A percentile compares a stretch with the other conserved stretches of the same genome.
Conservation (phyloP, 1,140 invertebrate genomes). For the Bombus impatiens region DNA sequence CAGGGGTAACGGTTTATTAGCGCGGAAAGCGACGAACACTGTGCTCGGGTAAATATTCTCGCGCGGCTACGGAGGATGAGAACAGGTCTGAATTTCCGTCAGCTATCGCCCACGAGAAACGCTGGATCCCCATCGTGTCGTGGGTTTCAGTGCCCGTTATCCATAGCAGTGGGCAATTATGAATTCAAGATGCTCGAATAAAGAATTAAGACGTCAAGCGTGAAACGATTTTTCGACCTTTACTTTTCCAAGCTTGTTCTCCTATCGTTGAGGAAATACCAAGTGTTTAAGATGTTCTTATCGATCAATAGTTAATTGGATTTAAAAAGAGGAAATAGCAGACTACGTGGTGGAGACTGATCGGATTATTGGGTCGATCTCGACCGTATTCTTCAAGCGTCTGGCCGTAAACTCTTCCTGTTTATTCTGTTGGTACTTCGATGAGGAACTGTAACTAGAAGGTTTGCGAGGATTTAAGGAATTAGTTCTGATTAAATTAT, state of each 20-base stretch:
- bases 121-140: conserved; percentile 34
- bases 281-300: not conserved
- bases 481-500: not conserved
- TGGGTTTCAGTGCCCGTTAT: conserved; percentile 14
- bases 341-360: not conserved
- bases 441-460: not conserved
- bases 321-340: not conserved
- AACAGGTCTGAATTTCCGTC: conserved; percentile 58
- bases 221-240: no score
- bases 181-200: not conserved
- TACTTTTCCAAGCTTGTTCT: not conserved
- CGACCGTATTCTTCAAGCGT: not conserved
- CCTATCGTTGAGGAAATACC: no score
- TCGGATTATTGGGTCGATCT: conserved; percentile 22
- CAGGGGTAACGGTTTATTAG: conserved; percentile 72
- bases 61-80: conserved; percentile 30
- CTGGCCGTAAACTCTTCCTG: not conserved
- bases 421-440: no score
- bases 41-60: conserved; percentile 72
- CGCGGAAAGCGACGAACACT: conserved; percentile 68
- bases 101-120: conserved; percentile 60
- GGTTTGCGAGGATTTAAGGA: not conserved
- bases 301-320: conserved; percentile 1
- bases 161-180: conserved; percentile 33
- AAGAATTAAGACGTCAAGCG: not conserved